Evolutionary conservation across 2,797 vertebrate genomes (phyloP), one percentile per base, ranked within the genome.

Genomic region (Lemur catta): DNA sequence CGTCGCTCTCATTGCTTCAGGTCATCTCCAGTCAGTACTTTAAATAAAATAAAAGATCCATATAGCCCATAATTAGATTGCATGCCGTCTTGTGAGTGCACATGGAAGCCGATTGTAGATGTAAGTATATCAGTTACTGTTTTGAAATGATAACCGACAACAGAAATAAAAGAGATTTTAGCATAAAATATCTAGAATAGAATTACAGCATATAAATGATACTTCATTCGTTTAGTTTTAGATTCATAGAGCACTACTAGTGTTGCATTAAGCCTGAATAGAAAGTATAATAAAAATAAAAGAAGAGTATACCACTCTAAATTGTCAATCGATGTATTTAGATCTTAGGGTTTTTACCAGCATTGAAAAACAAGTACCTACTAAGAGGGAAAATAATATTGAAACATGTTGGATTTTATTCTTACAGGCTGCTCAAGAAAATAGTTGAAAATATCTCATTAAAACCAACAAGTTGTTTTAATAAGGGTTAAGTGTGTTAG

Each of bases 401-500:
- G 57, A 92, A 82, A 80, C 79, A 76, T 15, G 17, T 82, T 93
- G 92, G 35, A 90, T 71, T 96, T 79, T 69, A 75, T 55, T 85
- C 35, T 92, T 82, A 35, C 3, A 20, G 52, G 15, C 22, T 90
- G n/a, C 14, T 95, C 35, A 91, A 89, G 69, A 76, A 94, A 84
- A 94, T 48, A 81, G 12, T 59, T 82, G 43, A 85, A 85, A 93
- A 84, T 78, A 88, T 48, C 28, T 94, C 26, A 18, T 96, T 89
- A 93, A 97, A 92, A 81, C 61, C 79, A 89, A 55, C 11, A 46
- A 94, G 33, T 67, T 82, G 8, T 57, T 93, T 96, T 35, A 65
- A 57, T 48, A 92, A 59, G 76, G n/a, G 71, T 80, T 81, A 93
- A 97, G 61, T 72, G 65, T 86, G 38, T 91, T 75, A 61, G 38